Evolutionary conservation across 2,888 invertebrate species (phyloP).

Genomic region (Drosophila ochracea): DNA sequence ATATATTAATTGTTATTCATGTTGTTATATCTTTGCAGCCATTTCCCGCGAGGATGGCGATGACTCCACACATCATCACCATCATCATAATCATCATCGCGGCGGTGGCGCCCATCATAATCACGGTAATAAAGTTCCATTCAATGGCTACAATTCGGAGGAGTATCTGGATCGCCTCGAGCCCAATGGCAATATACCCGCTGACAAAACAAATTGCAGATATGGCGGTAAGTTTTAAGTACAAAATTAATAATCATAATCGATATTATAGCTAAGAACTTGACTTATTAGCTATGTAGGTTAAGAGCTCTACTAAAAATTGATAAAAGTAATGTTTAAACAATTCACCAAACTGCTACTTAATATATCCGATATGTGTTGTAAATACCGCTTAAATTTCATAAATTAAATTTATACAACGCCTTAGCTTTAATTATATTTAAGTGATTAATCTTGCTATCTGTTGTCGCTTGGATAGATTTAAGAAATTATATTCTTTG

Average conservation of each 20-base stretch:
- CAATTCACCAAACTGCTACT: not conserved
- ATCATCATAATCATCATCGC: slow-evolving; percentile 88
- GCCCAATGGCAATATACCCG: slow-evolving; percentile 96
- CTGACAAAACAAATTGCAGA: slow-evolving; percentile 92
- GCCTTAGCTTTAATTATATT: not conserved
- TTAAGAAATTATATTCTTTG: not conserved
- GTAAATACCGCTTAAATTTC: not conserved
- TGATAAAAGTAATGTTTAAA: not conserved
- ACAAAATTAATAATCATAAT: not conserved
- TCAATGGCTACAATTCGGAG: slow-evolving; percentile 95
- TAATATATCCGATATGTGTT: not conserved
- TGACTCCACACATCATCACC: slow-evolving; percentile 86
- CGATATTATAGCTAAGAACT: not conserved
- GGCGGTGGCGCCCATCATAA: slow-evolving; percentile 85
- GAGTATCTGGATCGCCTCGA: slow-evolving; percentile 97
- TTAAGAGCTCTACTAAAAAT: not conserved
- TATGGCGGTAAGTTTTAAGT: slow-evolving; percentile 86
- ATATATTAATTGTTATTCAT: slow-evolving; percentile 34
- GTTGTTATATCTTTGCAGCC: slow-evolving; percentile 87
- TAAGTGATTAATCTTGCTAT: not conserved
- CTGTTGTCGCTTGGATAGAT: not conserved
- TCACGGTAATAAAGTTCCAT: slow-evolving; percentile 91
- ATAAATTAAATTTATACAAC: not conserved
- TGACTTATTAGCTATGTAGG: not conserved
- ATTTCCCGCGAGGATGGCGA: slow-evolving; percentile 96